phyloP scores from a whole-genome alignment of 2,113 vertebrate genomes.

The Poecilia latipinna region DNA sequence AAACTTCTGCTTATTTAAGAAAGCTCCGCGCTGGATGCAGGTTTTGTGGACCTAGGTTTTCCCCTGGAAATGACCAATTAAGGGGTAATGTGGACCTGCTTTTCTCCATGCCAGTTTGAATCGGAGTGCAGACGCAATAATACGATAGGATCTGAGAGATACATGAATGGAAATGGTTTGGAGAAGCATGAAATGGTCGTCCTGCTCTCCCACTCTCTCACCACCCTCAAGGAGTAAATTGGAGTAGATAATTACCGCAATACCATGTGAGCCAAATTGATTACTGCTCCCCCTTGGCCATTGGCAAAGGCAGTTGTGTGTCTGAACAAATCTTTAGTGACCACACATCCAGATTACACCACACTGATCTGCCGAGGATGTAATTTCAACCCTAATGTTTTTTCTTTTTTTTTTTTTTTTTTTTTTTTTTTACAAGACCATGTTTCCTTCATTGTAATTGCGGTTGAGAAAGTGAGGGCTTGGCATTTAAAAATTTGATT shows the following conservation, averaged over 20 bases:
- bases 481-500: background rate
- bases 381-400: constrained; percentile 50
- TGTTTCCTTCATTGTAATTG: constrained; percentile 23
- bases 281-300: constrained; percentile 70
- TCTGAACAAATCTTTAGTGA: constrained; percentile 71
- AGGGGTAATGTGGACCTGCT: constrained; percentile 74
- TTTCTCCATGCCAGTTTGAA: constrained; percentile 78
- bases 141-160: constrained; percentile 78
- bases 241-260: constrained; percentile 74
- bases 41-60: constrained; percentile 75
- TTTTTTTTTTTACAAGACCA: constrained; percentile 17
- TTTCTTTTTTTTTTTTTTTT: constrained; percentile 2
- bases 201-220: constrained; percentile 32
- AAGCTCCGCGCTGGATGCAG: constrained; percentile 72
- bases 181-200: constrained; percentile 78
- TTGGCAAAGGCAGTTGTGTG: constrained; percentile 63
- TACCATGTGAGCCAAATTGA: constrained; percentile 78
- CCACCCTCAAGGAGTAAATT: constrained; percentile 71
- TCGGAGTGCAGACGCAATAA: constrained; percentile 67
- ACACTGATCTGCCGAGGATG: constrained; percentile 46
- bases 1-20: constrained; percentile 73
- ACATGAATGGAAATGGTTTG: constrained; percentile 80
- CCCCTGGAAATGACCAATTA: constrained; percentile 83
- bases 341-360: constrained; percentile 62
- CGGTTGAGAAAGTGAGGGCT: background rate